Conservation (phyloP, 2,888 invertebrate species). For the Hedychridium roseum region DNA sequence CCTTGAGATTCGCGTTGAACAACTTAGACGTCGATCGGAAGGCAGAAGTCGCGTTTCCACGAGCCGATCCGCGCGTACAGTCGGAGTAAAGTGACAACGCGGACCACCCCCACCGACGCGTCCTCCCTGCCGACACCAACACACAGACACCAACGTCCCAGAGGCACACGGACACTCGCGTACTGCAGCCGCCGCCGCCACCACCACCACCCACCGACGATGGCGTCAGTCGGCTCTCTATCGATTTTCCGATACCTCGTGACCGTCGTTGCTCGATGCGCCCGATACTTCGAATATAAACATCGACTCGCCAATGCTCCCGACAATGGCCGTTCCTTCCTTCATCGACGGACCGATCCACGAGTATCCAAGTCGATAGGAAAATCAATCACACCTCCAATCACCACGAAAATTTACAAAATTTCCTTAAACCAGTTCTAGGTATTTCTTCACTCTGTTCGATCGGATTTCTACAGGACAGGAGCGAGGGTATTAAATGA, state of each 20-base stretch:
- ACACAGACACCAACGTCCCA: constrained; percentile 23
- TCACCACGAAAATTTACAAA: too few species aligned
- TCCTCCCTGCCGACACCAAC: constrained; percentile 22
- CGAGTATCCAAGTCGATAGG: too few species aligned
- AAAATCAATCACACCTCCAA: too few species aligned
- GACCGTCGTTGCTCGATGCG: constrained; percentile 59
- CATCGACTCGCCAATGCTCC: constrained; percentile 46
- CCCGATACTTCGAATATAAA: constrained; percentile 51
- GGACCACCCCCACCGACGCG: constrained; percentile 22
- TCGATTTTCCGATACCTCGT: constrained; percentile 63
- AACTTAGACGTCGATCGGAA: too few species aligned
- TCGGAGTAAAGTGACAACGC: constrained; percentile 17
- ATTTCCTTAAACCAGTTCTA: too few species aligned
- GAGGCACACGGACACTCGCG: constrained; percentile 19
- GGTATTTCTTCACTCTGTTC: too few species aligned
- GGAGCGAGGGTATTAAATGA: too few species aligned
- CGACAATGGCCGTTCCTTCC: too few species aligned
- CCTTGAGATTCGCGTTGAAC: too few species aligned
- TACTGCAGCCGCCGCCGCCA: constrained; percentile 10
- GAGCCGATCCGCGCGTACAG: too few species aligned
- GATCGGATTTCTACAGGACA: too few species aligned
- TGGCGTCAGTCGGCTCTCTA: constrained; percentile 57
- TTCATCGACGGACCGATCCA: constrained; percentile 18
- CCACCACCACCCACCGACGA: constrained; percentile 15
- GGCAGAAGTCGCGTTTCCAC: too few species aligned